Evolutionary conservation across 1,140 invertebrate species (phyloP).

Genomic region (Drosophila mauritiana): DNA sequence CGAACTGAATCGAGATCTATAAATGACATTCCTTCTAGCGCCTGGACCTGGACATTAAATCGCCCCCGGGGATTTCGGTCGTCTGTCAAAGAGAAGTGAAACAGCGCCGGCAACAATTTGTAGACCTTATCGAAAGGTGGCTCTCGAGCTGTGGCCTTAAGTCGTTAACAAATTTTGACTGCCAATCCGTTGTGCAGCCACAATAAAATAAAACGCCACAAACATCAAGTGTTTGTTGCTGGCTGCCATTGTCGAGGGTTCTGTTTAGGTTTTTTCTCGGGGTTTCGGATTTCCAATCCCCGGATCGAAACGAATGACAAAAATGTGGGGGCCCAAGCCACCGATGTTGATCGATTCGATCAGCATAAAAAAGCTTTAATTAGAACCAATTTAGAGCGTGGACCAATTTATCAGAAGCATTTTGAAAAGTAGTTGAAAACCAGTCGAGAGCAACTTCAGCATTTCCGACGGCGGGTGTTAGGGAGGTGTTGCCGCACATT

Average conservation of each 20-base stretch:
- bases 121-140: conserved; percentile 66
- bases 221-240: conserved; percentile 79
- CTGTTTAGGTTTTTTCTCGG: conserved; percentile 21
- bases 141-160: conserved; percentile 74
- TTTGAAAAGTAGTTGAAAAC: conserved; percentile 83
- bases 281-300: conserved; percentile 37
- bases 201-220: conserved; percentile 64
- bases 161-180: conserved; percentile 71
- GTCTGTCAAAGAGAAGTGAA: conserved; percentile 70
- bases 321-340: conserved; percentile 44
- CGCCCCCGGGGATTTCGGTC: conserved; percentile 56
- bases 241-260: conserved; percentile 52
- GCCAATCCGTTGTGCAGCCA: conserved; percentile 70
- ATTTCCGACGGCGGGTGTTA: conserved; percentile 45
- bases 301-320: conserved; percentile 68
- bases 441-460: conserved; percentile 79
- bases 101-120: conserved; percentile 34
- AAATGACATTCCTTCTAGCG: conserved; percentile 75
- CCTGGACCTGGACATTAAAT: conserved; percentile 48
- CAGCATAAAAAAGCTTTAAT: conserved; percentile 77
- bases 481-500: conserved; percentile 39
- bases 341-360: conserved; percentile 76
- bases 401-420: conserved; percentile 82
- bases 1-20: conserved; percentile 46
- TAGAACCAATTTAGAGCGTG: conserved; percentile 81